Conservation (phyloP, 2,888 invertebrate species). For the Perizoma flavofasciatum region DNA sequence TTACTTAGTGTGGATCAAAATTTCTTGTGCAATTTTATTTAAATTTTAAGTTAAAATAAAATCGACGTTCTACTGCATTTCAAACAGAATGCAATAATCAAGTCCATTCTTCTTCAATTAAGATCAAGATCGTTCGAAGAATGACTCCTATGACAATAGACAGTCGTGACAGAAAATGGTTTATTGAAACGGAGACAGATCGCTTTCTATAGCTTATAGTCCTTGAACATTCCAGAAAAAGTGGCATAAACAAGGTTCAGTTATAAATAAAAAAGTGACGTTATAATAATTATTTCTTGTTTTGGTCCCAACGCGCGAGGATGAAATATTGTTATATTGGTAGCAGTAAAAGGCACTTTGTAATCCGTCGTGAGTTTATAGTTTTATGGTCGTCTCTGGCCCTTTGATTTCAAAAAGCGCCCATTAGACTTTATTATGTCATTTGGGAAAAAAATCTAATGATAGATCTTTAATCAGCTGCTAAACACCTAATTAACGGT, state of each 20-base stretch:
- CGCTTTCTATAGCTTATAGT: slow-evolving; percentile 65
- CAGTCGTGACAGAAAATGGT: slow-evolving; percentile 69
- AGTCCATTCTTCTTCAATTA: slow-evolving; percentile 51
- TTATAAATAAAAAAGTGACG: slow-evolving; percentile 54
- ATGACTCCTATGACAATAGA: slow-evolving; percentile 59
- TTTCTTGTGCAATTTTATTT: too few species aligned
- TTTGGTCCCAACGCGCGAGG: slow-evolving; percentile 58
- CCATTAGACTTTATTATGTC: slow-evolving; percentile 60
- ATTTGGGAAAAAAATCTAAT: slow-evolving; percentile 51
- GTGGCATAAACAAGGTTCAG: slow-evolving; percentile 61
- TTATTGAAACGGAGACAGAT: slow-evolving; percentile 62
- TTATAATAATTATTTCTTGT: slow-evolving; percentile 49
- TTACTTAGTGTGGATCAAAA: too few species aligned
- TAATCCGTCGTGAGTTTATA: slow-evolving; percentile 74
- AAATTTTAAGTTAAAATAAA: background rate
- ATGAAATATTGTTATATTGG: slow-evolving; percentile 78
- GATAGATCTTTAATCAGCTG: slow-evolving; percentile 65
- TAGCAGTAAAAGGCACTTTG: slow-evolving; percentile 71
- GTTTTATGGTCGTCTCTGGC: slow-evolving; percentile 69
- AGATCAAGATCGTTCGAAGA: slow-evolving; percentile 69
- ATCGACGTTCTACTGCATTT: background rate
- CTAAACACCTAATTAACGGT: slow-evolving; percentile 55
- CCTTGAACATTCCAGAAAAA: slow-evolving; percentile 74
- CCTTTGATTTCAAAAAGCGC: slow-evolving; percentile 59
- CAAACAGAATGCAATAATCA: slow-evolving; percentile 28